Percentiles rank a stretch among this genome's conserved stretches.
Conservation (phyloP, 2,888 invertebrate species). For the Toxonevra muliebris region DNA sequence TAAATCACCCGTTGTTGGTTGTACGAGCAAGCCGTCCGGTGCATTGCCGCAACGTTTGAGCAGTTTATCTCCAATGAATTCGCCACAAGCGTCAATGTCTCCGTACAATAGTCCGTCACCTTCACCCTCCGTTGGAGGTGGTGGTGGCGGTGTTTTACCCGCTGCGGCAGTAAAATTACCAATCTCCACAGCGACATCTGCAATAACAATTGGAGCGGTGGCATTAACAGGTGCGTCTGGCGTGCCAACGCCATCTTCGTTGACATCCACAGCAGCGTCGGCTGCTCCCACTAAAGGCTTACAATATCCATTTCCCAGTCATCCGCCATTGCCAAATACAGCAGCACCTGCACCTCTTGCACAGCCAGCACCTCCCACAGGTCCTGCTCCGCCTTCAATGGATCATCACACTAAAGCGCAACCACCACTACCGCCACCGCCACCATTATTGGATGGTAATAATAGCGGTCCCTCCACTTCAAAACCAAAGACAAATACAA, state of each 20-base stretch:
- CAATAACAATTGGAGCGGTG: constrained; percentile 26
- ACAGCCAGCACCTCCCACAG: constrained; percentile 52
- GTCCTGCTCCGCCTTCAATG: constrained; percentile 40
- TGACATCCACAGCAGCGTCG: constrained; percentile 26
- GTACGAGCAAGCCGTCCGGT: constrained; percentile 43
- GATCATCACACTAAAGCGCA: constrained; percentile 39
- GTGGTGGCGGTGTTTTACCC: constrained; percentile 6
- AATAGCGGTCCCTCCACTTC: constrained; percentile 13
- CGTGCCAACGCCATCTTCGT: constrained; percentile 41
- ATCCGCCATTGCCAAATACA: constrained; percentile 71
- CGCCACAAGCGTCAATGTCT: constrained; percentile 63
- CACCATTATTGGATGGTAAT: constrained; percentile 55
- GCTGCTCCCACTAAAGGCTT: constrained; percentile 63
- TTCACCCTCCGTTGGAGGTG: constrained; percentile 58
- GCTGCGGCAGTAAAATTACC: constrained; percentile 23
- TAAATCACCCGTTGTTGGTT: constrained; percentile 52
- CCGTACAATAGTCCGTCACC: constrained; percentile 65
- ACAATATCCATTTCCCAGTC: constrained; percentile 83
- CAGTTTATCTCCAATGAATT: constrained; percentile 65
- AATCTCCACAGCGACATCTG: constrained; percentile 24
- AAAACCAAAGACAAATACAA: constrained; percentile 54
- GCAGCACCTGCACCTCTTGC: constrained; percentile 57
- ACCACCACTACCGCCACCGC: constrained; percentile 38
- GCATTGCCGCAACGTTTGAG: constrained; percentile 57
- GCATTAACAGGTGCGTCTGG: constrained; percentile 3